Base-by-base conservation (phyloP, 1,140 invertebrate genomes). In the Hormaphis cornu region DNA sequence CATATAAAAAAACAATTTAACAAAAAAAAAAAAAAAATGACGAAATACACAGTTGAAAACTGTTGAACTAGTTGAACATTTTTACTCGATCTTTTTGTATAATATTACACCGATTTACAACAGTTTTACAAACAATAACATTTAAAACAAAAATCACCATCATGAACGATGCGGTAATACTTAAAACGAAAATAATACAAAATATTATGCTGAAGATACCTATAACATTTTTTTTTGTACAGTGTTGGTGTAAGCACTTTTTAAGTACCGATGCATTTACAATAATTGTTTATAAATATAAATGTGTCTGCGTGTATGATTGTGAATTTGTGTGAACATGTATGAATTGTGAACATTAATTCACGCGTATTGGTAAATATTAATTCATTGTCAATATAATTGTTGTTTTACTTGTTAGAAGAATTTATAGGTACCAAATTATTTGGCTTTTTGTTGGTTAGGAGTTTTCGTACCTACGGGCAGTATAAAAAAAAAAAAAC, bases 1-100 rank as follows among this genome's bases (percentile, higher is more conserved):
- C 44, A 66, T 66, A 66, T 66, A 50, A 66, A 66, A 63, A 66
- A 66, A 66, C 61, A 66, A 66, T 66, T 66, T n/a, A 28, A n/a
- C n/a, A n/a, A n/a, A n/a, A n/a, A n/a, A n/a, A n/a, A n/a, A n/a
- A 66, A 66, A 66, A 63, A 58, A 50, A 48, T 24, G 44, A 33
- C 44, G 44, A 66, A 66, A 66, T 66, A 66, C 61, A 66, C 48
- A 66, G 61, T 66, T 44, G 33, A 66, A 66, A 66, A 50, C 26
- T n/a, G n/a, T n/a, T n/a, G n/a, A n/a, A 18, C 20, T 50, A 50
- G 33, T 24, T 44, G 40, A 44, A 33, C 44, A 48, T 50, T n/a
- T n/a, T 30, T 33, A 33, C 58, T n/a, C 58, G 42, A 28, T 63
- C 40, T 46, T 28, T 46, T 46, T 46, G 7, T 18, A n/a, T 35